Evolutionary conservation across 2,888 invertebrate species (phyloP), one percentile per base, ranked within the genome.

Genomic region (Galerucella nymphaeae): DNA sequence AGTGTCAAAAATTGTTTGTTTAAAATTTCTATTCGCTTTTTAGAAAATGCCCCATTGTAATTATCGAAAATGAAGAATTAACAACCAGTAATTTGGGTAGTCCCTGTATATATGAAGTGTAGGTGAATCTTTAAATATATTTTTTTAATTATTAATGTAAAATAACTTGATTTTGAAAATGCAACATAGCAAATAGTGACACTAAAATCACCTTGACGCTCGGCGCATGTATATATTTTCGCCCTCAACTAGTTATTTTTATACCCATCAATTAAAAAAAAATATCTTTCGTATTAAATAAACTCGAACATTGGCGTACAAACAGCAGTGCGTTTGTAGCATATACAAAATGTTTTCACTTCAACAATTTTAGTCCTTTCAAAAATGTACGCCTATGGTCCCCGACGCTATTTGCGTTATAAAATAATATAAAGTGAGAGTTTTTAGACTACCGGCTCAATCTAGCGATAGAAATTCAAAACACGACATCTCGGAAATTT

Each of bases 231-330:
- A 59, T 58, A 59, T 38, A 59, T 16, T 38, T 30, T 38, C 59
- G 59, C 59, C 58, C 58, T 58, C 58, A 23, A 59, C n/a, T 38
- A 18, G 59, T 30, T 59, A 59, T 59, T 59, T 59, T 59, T 59
- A 59, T 59, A 59, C 14, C n/a, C 53, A 53, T 53, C 18, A 18
- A 53, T 53, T 53, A 10, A 53, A 53, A 53, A 48, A 53, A 53
- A 53, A 16, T n/a, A n/a, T 18, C 53, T 16, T 53, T 53, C 53
- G 53, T 10, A 53, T 53, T 2, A 18, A 53, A 53, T 53, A 53
- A 53, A 18, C 53, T 9, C 2, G 8, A 16, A 2, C 53, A 53
- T 53, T 16, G 53, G 18, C 53, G 18, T 16, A 18, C 53, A 16
- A n/a, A 14, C 30, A 30, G 6, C 5, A 30, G 30, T 30, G 30